phyloP scores from a whole-genome alignment of 2,888 invertebrate genomes.

The Tachystola acroxantha region DNA sequence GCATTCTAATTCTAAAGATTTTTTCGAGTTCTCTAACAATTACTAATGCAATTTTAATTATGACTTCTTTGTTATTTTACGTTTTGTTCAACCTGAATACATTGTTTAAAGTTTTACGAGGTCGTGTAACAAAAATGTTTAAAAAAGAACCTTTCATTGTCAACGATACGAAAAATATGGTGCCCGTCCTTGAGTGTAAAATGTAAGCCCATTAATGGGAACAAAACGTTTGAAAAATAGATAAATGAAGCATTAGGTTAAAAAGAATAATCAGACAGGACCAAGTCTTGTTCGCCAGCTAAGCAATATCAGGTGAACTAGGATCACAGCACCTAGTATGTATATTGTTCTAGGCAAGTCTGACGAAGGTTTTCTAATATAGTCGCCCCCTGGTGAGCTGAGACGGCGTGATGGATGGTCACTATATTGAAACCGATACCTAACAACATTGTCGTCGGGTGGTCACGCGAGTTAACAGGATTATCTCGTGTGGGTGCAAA shows the following conservation, averaged over 20 bases:
- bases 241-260: no score
- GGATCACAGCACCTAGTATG: no score
- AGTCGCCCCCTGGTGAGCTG: conserved; percentile 64
- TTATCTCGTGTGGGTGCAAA: conserved; percentile 37
- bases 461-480: conserved; percentile 59
- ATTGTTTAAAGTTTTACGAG: conserved; percentile 27
- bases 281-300: no score
- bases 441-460: conserved; percentile 35
- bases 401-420: conserved; percentile 71
- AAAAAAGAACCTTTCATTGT: not conserved
- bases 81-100: conserved; percentile 41
- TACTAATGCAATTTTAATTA: conserved; percentile 34
- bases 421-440: conserved; percentile 72
- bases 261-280: no score
- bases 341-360: conserved; percentile 20
- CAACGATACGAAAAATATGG: no score
- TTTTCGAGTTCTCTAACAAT: conserved; percentile 41
- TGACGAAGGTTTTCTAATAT: conserved; percentile 74
- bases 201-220: no score
- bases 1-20: conserved; percentile 45
- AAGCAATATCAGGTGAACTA: no score
- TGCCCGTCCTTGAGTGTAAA: no score
- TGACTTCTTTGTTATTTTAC: conserved; percentile 32
- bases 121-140: conserved; percentile 17
- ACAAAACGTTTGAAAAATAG: no score